Percentiles rank a stretch among this genome's conserved stretches.
Evolutionary conservation across 2,113 vertebrate species (phyloP).

Genomic region (Castor canadensis): DNA sequence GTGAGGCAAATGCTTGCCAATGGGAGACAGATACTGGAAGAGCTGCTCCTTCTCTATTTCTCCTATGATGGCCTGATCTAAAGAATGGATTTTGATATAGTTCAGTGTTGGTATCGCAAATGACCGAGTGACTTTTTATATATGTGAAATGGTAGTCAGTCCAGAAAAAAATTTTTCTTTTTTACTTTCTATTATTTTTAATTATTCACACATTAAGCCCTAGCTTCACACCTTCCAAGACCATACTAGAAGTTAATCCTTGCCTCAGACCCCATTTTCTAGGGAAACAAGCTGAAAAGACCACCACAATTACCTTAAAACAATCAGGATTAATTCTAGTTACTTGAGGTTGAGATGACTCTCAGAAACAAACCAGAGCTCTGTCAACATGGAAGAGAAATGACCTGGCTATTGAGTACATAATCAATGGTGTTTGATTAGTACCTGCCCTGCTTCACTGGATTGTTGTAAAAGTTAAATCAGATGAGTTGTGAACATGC

Average conservation of each 20-base stretch:
- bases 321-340: background rate
- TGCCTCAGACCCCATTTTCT: background rate
- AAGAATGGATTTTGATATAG: background rate
- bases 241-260: background rate
- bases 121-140: background rate
- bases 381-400: background rate
- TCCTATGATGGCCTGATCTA: accelerated
- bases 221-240: background rate
- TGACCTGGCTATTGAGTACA: background rate
- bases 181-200: background rate
- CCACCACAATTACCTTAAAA: background rate
- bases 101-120: background rate
- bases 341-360: background rate
- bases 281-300: background rate
- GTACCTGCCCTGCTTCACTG: background rate
- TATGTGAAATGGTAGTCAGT: background rate
- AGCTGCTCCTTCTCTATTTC: background rate
- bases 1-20: background rate
- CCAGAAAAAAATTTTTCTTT: background rate
- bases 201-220: background rate
- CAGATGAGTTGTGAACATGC: background rate
- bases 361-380: background rate
- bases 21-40: background rate
- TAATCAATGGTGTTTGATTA: background rate
- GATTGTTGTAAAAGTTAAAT: background rate